Conservation (phyloP, 1,140 invertebrate species). For the Cylas formicarius region DNA sequence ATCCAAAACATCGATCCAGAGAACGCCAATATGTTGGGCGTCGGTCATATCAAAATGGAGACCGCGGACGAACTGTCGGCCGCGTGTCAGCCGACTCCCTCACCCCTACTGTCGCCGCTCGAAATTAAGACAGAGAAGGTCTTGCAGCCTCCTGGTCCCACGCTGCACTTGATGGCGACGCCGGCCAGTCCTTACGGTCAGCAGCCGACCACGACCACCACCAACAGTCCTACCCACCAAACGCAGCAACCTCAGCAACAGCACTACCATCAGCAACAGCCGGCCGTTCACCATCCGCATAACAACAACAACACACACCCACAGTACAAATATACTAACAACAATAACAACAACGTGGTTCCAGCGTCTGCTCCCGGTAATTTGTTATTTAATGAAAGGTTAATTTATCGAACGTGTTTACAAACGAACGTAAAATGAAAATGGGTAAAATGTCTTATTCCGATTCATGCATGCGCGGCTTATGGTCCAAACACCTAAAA, state of each 20-base stretch:
- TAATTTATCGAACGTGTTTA: too few relatives aligned
- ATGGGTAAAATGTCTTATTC: too few relatives aligned
- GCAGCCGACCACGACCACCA: slow-evolving; percentile 32
- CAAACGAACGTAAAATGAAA: too few relatives aligned
- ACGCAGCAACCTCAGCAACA: slow-evolving; percentile 39
- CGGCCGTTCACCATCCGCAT: slow-evolving; percentile 32
- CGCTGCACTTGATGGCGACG: slow-evolving; percentile 46
- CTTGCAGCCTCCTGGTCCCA: slow-evolving; percentile 44
- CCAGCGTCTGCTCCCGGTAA: slow-evolving; percentile 36
- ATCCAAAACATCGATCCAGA: slow-evolving; percentile 83
- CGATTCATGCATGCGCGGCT: too few relatives aligned
- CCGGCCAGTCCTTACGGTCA: slow-evolving; percentile 44
- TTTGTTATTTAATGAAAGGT: too few relatives aligned
- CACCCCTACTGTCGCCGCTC: slow-evolving; percentile 61
- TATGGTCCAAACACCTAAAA: too few relatives aligned
- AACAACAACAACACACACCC: slow-evolving; percentile 33
- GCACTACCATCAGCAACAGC: slow-evolving; percentile 42
- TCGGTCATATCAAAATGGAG: slow-evolving; percentile 66
- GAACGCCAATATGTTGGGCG: slow-evolving; percentile 73
- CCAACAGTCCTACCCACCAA: slow-evolving; percentile 31
- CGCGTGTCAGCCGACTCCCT: slow-evolving; percentile 49
- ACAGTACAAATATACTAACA: slow-evolving; percentile 37
- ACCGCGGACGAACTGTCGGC: slow-evolving; percentile 53
- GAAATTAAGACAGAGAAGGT: slow-evolving; percentile 64
- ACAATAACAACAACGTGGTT: slow-evolving; percentile 36